phyloP scores from a whole-genome alignment of 2,888 invertebrate genomes.

The Schizaphis graminum region DNA sequence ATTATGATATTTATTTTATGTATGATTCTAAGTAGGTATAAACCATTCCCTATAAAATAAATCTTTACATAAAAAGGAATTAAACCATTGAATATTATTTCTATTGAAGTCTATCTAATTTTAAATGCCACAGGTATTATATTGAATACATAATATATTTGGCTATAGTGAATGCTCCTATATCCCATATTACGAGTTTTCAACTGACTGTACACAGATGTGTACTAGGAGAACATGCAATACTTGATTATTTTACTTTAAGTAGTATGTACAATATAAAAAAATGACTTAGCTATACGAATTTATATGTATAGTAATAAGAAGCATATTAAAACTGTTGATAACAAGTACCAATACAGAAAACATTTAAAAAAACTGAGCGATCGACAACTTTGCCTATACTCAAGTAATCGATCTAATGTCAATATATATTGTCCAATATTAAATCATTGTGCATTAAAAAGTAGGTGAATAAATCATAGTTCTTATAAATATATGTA shows the following conservation, averaged over 20 bases:
- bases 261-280: neutral
- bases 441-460: neutral
- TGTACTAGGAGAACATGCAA: neutral
- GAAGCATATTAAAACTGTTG: neutral
- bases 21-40: neutral
- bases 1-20: neutral
- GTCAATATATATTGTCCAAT: neutral
- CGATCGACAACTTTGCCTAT: neutral
- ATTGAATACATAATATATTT: neutral
- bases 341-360: neutral
- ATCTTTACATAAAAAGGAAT: neutral
- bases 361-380: neutral
- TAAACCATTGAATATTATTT: neutral
- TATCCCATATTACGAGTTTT: neutral
- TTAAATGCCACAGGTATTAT: neutral
- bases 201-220: neutral
- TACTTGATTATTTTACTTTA: constrained; percentile 8
- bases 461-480: neutral
- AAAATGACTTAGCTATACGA: neutral
- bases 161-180: neutral
- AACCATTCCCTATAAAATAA: neutral
- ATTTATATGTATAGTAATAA: constrained; percentile 12
- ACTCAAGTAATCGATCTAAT: neutral
- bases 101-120: neutral
- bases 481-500: neutral